A percentile compares a stretch with the other conserved stretches of the same genome.
phyloP scores from a whole-genome alignment of 2,888 invertebrate genomes.

The Aspidiotus destructor region DNA sequence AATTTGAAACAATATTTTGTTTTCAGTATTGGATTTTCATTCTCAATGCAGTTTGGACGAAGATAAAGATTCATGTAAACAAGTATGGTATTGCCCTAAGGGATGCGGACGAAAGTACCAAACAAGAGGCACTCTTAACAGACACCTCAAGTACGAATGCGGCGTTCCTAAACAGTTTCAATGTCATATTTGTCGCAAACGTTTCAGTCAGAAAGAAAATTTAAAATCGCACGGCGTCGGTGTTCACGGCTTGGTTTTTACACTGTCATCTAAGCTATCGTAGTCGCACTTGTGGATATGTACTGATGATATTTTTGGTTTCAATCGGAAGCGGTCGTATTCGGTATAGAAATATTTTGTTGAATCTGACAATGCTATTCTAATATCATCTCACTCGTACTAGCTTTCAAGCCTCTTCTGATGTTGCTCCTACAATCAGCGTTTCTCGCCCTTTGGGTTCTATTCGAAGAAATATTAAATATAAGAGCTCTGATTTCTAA shows the following conservation, averaged over 20 bases:
- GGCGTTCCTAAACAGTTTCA: slow-evolving; percentile 44
- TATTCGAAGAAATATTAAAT: too few species aligned
- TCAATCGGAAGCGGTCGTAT: too few species aligned
- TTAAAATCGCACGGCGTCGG: neutral
- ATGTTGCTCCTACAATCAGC: too few species aligned
- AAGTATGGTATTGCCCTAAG: slow-evolving; percentile 23
- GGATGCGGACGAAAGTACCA: slow-evolving; percentile 34
- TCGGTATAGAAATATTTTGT: too few species aligned
- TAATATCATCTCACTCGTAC: too few species aligned
- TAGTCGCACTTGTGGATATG: neutral
- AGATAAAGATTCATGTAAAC: neutral
- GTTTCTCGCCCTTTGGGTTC: too few species aligned
- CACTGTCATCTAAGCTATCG: neutral
- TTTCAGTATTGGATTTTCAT: too few species aligned
- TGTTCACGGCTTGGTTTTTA: neutral
- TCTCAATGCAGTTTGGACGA: slow-evolving; percentile 6
- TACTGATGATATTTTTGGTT: too few species aligned
- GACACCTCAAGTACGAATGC: slow-evolving; percentile 33
- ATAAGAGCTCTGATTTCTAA: too few species aligned
- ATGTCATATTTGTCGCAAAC: slow-evolving; percentile 39
- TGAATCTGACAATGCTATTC: too few species aligned
- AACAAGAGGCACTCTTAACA: slow-evolving; percentile 19
- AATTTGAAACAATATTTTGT: too few species aligned
- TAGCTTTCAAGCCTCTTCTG: too few species aligned
- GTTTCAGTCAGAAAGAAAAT: neutral